Percentiles rank a stretch among this genome's conserved stretches.
phyloP scores from a whole-genome alignment of 2,888 invertebrate species.

The Orthosia cruda region DNA sequence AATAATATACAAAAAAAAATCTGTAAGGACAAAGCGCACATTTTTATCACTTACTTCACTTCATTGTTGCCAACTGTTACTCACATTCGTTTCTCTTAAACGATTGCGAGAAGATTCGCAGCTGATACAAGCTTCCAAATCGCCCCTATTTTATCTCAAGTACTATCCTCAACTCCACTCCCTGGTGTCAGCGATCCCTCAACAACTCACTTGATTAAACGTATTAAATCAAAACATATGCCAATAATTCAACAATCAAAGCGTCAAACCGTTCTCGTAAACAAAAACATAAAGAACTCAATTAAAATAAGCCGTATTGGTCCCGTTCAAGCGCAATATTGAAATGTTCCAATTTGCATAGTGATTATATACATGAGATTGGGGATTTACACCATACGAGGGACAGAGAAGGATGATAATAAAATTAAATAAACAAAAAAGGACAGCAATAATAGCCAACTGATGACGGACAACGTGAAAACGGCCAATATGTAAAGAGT shows the following conservation, averaged over 20 bases:
- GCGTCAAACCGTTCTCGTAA: conserved; percentile 71
- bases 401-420: conserved; percentile 71
- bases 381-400: conserved; percentile 76
- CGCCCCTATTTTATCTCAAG: conserved; percentile 34
- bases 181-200: conserved; percentile 4
- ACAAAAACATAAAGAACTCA: conserved; percentile 82
- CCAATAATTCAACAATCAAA: conserved; percentile 56
- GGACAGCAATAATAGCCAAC: conserved; percentile 60
- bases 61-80: conserved; percentile 28
- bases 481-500: conserved; percentile 59
- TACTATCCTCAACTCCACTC: conserved; percentile 15
- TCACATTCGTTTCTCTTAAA: conserved; percentile 8
- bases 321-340: conserved; percentile 85
- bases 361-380: conserved; percentile 87
- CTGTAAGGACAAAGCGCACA: neutral
- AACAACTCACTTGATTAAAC: conserved; percentile 29
- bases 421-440: conserved; percentile 65
- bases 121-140: conserved; percentile 46
- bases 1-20: no score
- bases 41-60: conserved; percentile 10
- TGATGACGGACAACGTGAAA: conserved; percentile 61
- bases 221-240: conserved; percentile 52
- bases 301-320: conserved; percentile 84
- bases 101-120: conserved; percentile 40
- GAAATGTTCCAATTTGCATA: conserved; percentile 88